A percentile compares a stretch with the other conserved stretches of the same genome.
Conservation (phyloP, 2,113 vertebrate genomes). For the crab-eating macaque (Macaca fascicularis) region DNA sequence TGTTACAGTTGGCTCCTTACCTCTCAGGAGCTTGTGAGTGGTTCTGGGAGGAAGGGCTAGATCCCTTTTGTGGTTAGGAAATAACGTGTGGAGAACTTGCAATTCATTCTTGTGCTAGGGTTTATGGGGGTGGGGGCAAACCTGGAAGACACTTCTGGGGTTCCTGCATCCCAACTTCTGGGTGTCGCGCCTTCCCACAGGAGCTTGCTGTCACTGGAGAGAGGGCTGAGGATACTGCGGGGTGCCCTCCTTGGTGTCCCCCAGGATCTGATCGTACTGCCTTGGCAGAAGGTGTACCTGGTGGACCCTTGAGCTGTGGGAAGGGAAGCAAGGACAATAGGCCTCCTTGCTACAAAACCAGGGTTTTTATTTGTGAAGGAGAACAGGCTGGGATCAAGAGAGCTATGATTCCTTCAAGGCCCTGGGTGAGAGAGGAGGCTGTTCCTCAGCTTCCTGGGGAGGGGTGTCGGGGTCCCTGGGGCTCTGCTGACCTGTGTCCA, state of each 20-base stretch:
- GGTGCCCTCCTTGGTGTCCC: rapidly evolving
- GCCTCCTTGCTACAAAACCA: background rate
- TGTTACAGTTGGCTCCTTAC: background rate
- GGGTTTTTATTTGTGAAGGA: background rate
- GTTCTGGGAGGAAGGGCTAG: background rate
- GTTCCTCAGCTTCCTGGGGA: rapidly evolving
- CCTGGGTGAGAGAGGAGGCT: background rate
- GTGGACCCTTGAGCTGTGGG: background rate
- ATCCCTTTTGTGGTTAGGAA: background rate
- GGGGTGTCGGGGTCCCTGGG: background rate
- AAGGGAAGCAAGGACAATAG: background rate
- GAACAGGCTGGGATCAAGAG: background rate
- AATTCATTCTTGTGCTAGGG: background rate
- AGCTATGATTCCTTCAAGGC: background rate
- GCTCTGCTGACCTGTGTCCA: background rate
- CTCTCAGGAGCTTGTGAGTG: background rate
- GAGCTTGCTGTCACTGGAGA: background rate
- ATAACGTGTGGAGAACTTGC: background rate
- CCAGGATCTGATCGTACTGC: background rate
- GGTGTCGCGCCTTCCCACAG: background rate
- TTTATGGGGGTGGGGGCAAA: background rate
- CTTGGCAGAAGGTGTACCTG: background rate
- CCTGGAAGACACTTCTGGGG: background rate
- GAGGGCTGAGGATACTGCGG: background rate
- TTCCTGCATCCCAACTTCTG: background rate